Percentiles rank a stretch among this genome's conserved stretches.
phyloP scores from a whole-genome alignment of 2,797 vertebrate species.

The Tapera naevia region DNA sequence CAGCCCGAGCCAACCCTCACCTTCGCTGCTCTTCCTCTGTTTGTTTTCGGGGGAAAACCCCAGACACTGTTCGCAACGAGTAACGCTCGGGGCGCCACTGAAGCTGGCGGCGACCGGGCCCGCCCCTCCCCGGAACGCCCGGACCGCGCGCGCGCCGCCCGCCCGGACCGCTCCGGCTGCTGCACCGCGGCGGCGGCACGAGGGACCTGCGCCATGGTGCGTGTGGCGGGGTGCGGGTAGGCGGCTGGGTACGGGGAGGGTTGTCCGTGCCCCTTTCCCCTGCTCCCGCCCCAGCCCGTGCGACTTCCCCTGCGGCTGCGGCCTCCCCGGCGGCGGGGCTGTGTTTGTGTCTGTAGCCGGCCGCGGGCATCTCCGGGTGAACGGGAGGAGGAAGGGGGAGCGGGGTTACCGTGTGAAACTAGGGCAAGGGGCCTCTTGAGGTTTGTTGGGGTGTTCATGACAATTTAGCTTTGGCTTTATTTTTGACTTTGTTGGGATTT shows the following conservation, averaged over 20 bases:
- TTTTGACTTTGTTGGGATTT: no score
- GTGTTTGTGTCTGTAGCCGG: accelerated
- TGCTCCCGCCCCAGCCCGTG: no score
- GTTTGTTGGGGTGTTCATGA: accelerated
- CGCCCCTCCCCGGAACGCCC: not conserved
- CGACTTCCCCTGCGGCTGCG: no score
- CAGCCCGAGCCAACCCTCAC: not conserved
- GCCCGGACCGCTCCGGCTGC: not conserved
- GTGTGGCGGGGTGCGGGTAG: accelerated
- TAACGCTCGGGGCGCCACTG: not conserved
- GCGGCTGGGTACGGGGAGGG: no score
- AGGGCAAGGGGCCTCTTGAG: accelerated
- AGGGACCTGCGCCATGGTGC: not conserved
- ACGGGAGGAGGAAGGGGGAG: not conserved
- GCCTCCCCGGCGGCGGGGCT: not conserved
- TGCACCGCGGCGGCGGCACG: not conserved
- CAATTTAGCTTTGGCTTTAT: accelerated
- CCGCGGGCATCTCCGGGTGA: accelerated
- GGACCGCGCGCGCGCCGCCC: not conserved
- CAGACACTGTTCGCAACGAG: no score
- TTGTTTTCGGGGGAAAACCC: not conserved
- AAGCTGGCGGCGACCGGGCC: accelerated
- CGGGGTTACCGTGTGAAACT: accelerated
- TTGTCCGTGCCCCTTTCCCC: no score
- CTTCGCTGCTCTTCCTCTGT: accelerated